Evolutionary conservation across 2,888 invertebrate genomes (phyloP).

Genomic region (Eupeodes latifasciatus): DNA sequence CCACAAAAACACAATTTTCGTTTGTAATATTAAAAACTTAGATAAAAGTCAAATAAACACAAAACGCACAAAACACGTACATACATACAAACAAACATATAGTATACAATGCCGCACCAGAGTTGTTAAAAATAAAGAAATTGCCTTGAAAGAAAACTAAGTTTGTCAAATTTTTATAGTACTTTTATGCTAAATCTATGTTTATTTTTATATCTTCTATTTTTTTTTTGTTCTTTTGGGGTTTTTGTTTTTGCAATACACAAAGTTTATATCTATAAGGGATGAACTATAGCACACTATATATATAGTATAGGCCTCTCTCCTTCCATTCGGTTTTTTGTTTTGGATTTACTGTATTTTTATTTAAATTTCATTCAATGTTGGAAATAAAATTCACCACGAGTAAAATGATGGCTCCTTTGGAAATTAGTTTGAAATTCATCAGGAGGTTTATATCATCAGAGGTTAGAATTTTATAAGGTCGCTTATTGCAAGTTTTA

Average conservation of each 20-base stretch:
- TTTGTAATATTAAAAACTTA: constrained; percentile 49
- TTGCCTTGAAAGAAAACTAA: constrained; percentile 38
- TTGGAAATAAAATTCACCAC: constrained; percentile 53
- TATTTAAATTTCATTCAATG: constrained; percentile 67
- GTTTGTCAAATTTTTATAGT: constrained; percentile 71
- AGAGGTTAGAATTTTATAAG: not conserved
- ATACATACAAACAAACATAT: too few relatives aligned
- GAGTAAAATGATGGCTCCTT: constrained; percentile 31
- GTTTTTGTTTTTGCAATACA: constrained; percentile 21
- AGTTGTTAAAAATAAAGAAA: constrained; percentile 34
- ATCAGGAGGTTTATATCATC: not conserved
- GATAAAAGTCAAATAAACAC: constrained; percentile 69
- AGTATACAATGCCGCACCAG: too few relatives aligned
- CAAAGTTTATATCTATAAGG: constrained; percentile 36
- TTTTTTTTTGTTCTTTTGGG: constrained; percentile 21
- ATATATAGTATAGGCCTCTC: not conserved
- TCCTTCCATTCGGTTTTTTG: constrained; percentile 13
- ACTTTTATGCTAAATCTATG: constrained; percentile 71
- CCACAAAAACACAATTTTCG: constrained; percentile 28
- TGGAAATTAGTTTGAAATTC: constrained; percentile 52
- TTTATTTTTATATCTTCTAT: constrained; percentile 39
- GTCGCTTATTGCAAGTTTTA: too few relatives aligned
- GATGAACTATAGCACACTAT: constrained; percentile 32
- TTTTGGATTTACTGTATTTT: constrained; percentile 66
- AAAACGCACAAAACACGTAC: constrained; percentile 41